Conservation (phyloP, 2,113 vertebrate species). For the Takifugu flavidus region DNA sequence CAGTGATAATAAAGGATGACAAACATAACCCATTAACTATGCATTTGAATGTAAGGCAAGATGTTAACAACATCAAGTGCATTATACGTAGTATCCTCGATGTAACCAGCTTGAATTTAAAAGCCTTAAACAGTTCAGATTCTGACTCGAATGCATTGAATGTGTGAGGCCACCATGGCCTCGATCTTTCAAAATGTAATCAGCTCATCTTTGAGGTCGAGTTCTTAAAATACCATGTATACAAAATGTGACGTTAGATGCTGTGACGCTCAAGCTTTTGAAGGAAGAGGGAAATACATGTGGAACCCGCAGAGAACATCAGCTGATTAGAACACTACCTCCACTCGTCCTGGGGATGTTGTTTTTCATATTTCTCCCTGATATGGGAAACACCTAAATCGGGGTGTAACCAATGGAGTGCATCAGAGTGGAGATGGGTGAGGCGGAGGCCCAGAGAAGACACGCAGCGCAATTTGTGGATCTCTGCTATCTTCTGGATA, state of each 20-base stretch:
- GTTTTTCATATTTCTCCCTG: conserved; percentile 91
- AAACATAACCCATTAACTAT: no score
- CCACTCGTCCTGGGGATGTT: conserved; percentile 95
- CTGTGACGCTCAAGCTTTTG: no score
- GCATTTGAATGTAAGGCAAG: conserved; percentile 7
- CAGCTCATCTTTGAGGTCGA: no score
- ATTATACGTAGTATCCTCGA: background rate
- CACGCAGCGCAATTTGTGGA: conserved; percentile 91
- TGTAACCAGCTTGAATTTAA: background rate
- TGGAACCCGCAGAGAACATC: background rate
- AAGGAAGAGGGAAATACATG: background rate
- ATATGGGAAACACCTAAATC: conserved; percentile 94
- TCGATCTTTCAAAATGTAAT: no score
- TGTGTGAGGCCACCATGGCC: no score
- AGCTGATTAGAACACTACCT: conserved; percentile 77
- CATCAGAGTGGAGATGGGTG: conserved; percentile 90
- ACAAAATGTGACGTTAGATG: no score
- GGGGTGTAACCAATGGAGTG: conserved; percentile 93
- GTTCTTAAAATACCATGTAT: no score
- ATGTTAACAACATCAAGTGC: conserved; percentile 12
- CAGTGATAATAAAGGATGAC: background rate
- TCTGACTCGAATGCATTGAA: no score
- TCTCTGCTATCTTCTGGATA: conserved; percentile 98
- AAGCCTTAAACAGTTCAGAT: background rate
- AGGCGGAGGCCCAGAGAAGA: conserved; percentile 93